Base-by-base conservation (phyloP, 2,797 vertebrate genomes). In the Eurystomus glaucurus region DNA sequence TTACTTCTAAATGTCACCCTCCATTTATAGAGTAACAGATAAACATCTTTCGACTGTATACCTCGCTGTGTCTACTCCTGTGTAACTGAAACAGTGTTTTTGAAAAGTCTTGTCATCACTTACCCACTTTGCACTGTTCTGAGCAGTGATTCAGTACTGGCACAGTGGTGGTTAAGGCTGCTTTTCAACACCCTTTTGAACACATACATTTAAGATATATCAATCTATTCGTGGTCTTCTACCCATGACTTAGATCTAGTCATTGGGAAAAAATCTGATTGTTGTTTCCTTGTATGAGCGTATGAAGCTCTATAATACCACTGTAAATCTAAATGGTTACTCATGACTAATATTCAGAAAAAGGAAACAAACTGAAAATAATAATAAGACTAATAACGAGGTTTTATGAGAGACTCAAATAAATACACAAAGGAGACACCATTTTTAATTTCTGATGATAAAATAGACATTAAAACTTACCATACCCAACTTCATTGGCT, bases 1-100 rank as follows among this genome's bases (percentile, higher is more conserved):
- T 96, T 97, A 98, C 95, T 97, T 98, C 37, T 92, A 98, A 98
- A 98, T 97, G 97, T 97, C 98, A 98, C 52, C 98, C 93, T 96
- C 96, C 98, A 94, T 96, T 97, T 98, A 97, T 1, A 98, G 89
- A 98, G 97, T 97, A 98, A 97, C 97, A 98, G 95, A 98, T 94
- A 97, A 98, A 98, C 91, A 97, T 96, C 90, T 96, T 95, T 96
- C 80, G 62, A 85, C 41, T 92, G 87, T 74, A 70, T 39, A 92
- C 29, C 43, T 88, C 51, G 48, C 48, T 97, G 90, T 91, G 75
- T 83, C 94, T 97, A 51, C 81, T 90, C 91, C 84, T 90, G 22
- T 79, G 77, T 66, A 96, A 97, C 9, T 85, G 91, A 96, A 98
- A 98, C 80, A 83, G 20, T 75, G 70, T 5, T 35, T 79, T 57